These are phyloP conservation scores for Acipenser oxyrinchus DNA, from an alignment of 2,797 vertebrate species.

Conservation along the genomic window DNA sequence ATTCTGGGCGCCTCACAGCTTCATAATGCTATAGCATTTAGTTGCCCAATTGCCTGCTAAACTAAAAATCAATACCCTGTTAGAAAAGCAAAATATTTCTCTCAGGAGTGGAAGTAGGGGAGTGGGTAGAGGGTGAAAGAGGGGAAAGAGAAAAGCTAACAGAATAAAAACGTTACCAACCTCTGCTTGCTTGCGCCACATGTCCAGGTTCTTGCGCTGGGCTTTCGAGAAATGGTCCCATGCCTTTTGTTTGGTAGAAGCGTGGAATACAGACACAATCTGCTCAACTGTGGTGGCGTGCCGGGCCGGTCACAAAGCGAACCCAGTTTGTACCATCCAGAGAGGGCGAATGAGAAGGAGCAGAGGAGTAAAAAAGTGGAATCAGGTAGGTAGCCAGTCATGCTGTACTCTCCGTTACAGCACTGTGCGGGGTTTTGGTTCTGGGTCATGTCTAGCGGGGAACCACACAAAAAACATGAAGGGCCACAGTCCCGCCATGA, in stretches of 20 bases:
- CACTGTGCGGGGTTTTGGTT: constrained; percentile 28
- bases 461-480: constrained; percentile 3
- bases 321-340: constrained; percentile 35
- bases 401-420: constrained; percentile 36
- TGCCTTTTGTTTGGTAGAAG: constrained; percentile 98
- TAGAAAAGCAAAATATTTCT: too few species aligned
- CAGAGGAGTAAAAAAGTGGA: constrained; percentile 81
- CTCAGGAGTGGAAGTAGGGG: too few species aligned
- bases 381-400: constrained; percentile 70
- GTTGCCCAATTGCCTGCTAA: too few species aligned
- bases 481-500: not conserved
- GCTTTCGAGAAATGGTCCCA: constrained; percentile 99
- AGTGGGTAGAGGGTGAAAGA: not conserved
- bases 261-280: constrained; percentile 98
- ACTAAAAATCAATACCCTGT: too few species aligned
- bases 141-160: not conserved
- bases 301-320: constrained; percentile 40
- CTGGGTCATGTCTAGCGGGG: not conserved
- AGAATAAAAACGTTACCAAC: constrained; percentile 62
- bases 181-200: constrained; percentile 98
- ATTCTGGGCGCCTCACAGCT: too few species aligned
- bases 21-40: too few species aligned
- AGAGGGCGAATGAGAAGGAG: constrained; percentile 70
- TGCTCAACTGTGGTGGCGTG: constrained; percentile 86
- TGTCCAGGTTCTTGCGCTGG: constrained; percentile 97